Conservation (phyloP, 2,888 invertebrate genomes). For the Ariolimax columbianus region DNA sequence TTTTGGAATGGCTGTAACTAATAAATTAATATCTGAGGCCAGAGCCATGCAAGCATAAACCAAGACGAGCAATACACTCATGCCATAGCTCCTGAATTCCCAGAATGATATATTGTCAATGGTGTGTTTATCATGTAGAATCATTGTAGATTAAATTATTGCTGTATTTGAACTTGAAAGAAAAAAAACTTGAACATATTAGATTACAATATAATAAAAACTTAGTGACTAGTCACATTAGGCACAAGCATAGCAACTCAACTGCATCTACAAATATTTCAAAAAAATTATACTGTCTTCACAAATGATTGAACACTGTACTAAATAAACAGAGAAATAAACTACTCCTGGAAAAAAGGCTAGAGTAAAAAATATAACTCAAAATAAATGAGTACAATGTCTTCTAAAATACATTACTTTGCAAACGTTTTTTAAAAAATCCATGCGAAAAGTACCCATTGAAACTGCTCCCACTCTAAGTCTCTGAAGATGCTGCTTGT, state of each 20-base stretch:
- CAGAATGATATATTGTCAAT: neutral
- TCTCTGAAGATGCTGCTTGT: constrained; percentile 16
- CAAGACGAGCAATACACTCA: neutral
- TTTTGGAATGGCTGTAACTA: neutral
- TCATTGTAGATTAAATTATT: neutral
- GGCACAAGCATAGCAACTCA: constrained; percentile 15
- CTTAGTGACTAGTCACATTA: neutral
- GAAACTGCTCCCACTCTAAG: constrained; percentile 39
- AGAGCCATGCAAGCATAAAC: constrained; percentile 21
- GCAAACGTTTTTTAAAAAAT: constrained; percentile 6
- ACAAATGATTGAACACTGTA: neutral
- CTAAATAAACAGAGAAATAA: neutral
- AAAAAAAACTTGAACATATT: neutral
- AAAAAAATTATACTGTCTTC: constrained; percentile 2
- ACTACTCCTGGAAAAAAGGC: neutral
- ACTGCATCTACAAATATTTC: neutral
- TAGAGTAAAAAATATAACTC: neutral
- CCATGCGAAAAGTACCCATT: constrained; percentile 43
- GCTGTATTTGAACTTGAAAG: neutral
- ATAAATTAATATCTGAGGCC: neutral
- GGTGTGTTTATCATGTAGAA: neutral
- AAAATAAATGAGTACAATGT: constrained; percentile 8
- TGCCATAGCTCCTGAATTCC: neutral
- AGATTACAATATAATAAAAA: neutral
- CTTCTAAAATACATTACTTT: neutral